A percentile compares a stretch with the other conserved stretches of the same genome.
These are phyloP conservation scores for Chaetops frenatus DNA, from an alignment of 2,113 vertebrate species.

Conservation along the genomic window DNA sequence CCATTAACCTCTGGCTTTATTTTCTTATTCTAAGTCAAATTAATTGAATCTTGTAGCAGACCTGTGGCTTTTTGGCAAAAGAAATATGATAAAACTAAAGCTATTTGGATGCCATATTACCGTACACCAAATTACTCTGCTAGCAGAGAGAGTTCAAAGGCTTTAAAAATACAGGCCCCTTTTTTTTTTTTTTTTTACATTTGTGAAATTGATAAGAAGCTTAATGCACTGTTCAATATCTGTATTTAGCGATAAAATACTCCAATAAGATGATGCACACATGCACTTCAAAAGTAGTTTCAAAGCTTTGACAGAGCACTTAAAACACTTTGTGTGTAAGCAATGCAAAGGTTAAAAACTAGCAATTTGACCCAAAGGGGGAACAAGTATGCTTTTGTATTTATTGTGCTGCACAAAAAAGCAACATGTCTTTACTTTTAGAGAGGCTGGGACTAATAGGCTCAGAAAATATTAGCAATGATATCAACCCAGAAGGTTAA, in stretches of 20 bases:
- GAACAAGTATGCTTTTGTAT: background rate
- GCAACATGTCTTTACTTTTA: background rate
- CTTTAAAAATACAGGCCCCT: background rate
- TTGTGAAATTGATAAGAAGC: background rate
- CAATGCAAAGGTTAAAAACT: background rate
- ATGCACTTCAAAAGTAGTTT: background rate
- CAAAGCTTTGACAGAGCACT: background rate
- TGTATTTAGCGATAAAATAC: background rate
- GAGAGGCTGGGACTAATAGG: background rate
- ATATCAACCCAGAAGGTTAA: constrained; percentile 62
- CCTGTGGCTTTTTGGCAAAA: background rate
- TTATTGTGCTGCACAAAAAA: background rate
- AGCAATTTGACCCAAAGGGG: background rate
- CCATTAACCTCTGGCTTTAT: background rate
- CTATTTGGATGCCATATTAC: background rate
- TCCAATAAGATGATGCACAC: background rate
- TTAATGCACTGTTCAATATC: background rate
- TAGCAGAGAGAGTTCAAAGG: background rate
- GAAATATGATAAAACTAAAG: background rate
- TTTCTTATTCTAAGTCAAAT: background rate
- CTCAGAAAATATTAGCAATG: constrained; percentile 47
- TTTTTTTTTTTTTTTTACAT: background rate
- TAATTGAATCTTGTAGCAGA: background rate
- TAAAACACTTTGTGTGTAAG: background rate
- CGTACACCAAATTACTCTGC: background rate